Base-by-base conservation (phyloP, 1,140 invertebrate species). In the Idris sp. region DNA sequence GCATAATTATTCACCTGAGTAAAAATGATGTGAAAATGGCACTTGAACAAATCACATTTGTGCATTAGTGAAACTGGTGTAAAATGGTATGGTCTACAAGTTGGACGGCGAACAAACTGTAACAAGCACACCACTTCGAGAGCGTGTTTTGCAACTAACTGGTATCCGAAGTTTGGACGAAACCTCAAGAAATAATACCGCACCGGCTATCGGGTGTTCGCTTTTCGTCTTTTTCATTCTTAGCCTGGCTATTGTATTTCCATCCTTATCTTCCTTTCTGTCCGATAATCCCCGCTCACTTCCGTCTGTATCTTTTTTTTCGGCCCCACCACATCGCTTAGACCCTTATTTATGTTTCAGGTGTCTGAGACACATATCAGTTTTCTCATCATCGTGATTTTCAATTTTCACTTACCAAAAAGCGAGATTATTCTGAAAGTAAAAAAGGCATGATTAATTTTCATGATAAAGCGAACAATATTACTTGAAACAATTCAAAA, bases 91-190 rank as follows among this genome's bases (percentile, higher is more conserved):
- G 41, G 18, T 28, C 49, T 36, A 43, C 56, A 54, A 73, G 38
- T 28, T 36, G 36, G 19, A 54, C 43, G n/a, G 11, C 53, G 65
- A 10, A 22, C 18, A 71, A 46, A 62, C 18, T 26, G 54, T 51
- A 64, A 65, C 10, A 46, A 11, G 40, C 59, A 22, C 74, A 73
- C 74, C 69, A 72, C 53, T 78, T 74, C 43, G 56, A 76, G 58
- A 59, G 64, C 68, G 59, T 61, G 74, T 69, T 77, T 83, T 72
- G 58, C 74, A 77, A 80, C 73, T 77, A 80, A 81, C 81, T 83
- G 75, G 76, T 76, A 77, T 48, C 58, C 18, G 25, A 68, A 71
- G 67, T 56, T 62, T 26, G 31, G 44, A 78, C 76, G 77, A 79
- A 79, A 81, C 76, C 75, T 74, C 64, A 25, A 46, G 77, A 68